Conservation (phyloP, 92 coral and sea anemone genomes). For the Anthopleura xanthogrammica region DNA sequence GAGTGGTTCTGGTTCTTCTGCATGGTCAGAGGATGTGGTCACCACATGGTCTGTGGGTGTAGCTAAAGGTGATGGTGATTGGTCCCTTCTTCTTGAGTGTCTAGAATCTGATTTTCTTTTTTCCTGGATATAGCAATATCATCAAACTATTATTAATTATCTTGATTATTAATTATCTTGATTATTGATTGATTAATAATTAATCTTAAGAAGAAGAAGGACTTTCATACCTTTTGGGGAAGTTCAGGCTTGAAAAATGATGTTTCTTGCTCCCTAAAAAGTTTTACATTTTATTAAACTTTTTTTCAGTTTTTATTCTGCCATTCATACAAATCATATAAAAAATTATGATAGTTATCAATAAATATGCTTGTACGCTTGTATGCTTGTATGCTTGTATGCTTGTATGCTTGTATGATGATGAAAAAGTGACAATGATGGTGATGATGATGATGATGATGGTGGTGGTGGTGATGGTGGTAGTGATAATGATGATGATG, state of each 20-base stretch:
- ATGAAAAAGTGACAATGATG: not conserved
- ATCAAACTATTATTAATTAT: not conserved
- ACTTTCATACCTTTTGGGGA: not conserved
- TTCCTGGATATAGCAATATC: not conserved
- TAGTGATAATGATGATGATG: not conserved
- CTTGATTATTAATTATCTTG: not conserved
- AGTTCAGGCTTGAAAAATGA: not conserved
- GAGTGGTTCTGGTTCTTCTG: slow-evolving; percentile 7
- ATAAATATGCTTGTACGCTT: too few species aligned
- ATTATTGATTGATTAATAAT: not conserved
- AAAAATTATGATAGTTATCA: too few species aligned
- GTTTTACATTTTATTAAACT: not conserved
- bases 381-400: too few species aligned
- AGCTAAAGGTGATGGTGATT: slow-evolving; percentile 16
- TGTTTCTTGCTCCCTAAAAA: not conserved
- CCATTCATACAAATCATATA: too few species aligned
- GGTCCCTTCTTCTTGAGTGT: slow-evolving; percentile 22
- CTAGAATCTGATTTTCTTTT: slow-evolving; percentile 27
- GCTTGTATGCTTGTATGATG: too few species aligned
- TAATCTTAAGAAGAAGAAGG: not conserved
- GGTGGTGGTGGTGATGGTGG: not conserved
- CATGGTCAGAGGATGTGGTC: slow-evolving; percentile 15
- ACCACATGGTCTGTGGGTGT: slow-evolving; percentile 16
- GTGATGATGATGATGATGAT: not conserved
- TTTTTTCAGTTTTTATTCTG: not conserved